Evolutionary conservation across 2,113 vertebrate genomes (phyloP), one percentile per base, ranked within the genome.

Genomic region (Hyperoodon ampullatus): DNA sequence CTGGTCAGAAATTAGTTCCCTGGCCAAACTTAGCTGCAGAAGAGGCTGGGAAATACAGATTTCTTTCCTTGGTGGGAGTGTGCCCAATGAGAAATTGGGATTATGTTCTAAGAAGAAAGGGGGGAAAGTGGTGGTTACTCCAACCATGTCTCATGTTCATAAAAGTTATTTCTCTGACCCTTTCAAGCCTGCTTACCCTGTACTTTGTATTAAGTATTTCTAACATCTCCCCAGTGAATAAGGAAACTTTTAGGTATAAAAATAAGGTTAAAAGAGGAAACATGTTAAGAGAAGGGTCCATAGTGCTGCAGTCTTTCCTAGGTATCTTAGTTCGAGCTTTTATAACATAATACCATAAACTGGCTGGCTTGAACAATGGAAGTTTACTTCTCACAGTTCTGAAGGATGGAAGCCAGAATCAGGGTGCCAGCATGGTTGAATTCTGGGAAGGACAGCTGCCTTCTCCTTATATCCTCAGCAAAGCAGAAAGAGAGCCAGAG

Each of bases 21-120:
- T 70, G 16, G 2, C 18, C 80, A 42, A 55, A 87, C 8, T n/a
- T 33, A 55, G n/a, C 8, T 90, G 4, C 28, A 72, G 30, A 14
- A 26, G 33, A 71, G 18, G 47, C 14, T 66, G 39, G 12, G 8
- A 53, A 89, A 35, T n/a, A 39, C 0, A 18, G 19, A 6, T 13
- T 68, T 72, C 1, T 65, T 9, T 47, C 24, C n/a, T 74, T 1
- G 1, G 1, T 15, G 8, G 9, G 6, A 30, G 24, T 24, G 11
- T 80, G 13, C 35, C 12, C 72, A 71, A 0, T 90, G 58, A 87
- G 55, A 82, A 81, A 70, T 14, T 42, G 11, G 2, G 47, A 47
- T 28, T 72, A 47, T 42, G 3, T 16, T 83, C 33, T 23, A 35
- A 78, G 53, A 44, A 85, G 44, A 81, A 44, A 85, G 13, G 7